Evolutionary conservation across 2,113 vertebrate species (phyloP), one percentile per base, ranked within the genome.

Genomic region (Nesoenas mayeri): DNA sequence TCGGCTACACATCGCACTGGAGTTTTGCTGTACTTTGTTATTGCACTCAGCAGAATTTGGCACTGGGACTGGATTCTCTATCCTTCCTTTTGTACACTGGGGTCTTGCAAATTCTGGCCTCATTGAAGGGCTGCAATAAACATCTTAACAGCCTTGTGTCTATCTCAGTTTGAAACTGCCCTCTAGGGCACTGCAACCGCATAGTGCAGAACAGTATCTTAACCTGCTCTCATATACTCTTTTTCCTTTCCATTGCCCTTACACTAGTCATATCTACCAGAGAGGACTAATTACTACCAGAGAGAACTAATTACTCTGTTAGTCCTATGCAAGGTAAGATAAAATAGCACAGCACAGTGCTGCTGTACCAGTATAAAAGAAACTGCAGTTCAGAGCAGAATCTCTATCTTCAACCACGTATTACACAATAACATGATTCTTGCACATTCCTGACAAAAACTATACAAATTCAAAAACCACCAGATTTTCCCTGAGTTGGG

Each of bases 1-100:
- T 5, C 0, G 18, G 6, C 53, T 3, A 16, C 7, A 2, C 31
- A 1, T 6, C 0, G 11, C 3, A 2, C n/a, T 4, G 5, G 47
- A 60, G 51, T 80, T 77, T 3, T 28, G 75, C 71, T 54, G 56
- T 15, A 0, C 42, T 42, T 69, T 7, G 16, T 16, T 53, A 21
- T 4, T 38, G 71, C 9, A 4, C 48, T 78, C 47, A 6, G 60
- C 31, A 70, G 64, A 73, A 66, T 60, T 16, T 78, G 56, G 79
- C 48, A 9, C 8, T n/a, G 57, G n/a, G 38, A 20, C 14, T 53
- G 57, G 69, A 44, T 83, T 64, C 32, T 79, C 34, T n/a, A 17
- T 32, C 17, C 29, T 19, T 88, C 42, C 32, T 57, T 71, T 60
- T 53, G 11, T n/a, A 48, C 29, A 12, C 29, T 18, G 26, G 14